phyloP scores from a whole-genome alignment of 2,113 vertebrate species.

The Ptyas mucosa region DNA sequence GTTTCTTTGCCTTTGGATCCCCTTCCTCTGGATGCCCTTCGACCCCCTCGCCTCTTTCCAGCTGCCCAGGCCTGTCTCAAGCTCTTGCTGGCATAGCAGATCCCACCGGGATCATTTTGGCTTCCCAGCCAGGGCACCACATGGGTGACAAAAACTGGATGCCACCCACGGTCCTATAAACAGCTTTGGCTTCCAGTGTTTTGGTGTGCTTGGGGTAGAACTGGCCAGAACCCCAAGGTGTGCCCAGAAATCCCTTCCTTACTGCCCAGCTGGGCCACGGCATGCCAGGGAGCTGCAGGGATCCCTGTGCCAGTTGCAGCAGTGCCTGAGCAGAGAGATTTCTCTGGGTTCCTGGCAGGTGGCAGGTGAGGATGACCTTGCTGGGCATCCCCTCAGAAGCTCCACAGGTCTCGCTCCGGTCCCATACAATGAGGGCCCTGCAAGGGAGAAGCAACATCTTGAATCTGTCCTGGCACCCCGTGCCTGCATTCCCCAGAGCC shows the following conservation, averaged over 20 bases:
- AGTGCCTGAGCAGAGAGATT: background rate
- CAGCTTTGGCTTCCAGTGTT: background rate
- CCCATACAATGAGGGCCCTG: conserved; percentile 1
- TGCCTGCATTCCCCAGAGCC: background rate
- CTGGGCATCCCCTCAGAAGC: background rate
- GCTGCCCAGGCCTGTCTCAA: background rate
- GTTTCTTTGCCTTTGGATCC: background rate
- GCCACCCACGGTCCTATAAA: background rate
- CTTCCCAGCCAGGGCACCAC: background rate
- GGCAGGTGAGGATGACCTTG: background rate
- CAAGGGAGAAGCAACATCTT: background rate
- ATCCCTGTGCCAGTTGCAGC: background rate
- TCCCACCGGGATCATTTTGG: background rate
- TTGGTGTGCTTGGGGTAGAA: background rate
- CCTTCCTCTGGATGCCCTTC: background rate
- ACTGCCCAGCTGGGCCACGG: conserved; percentile 15
- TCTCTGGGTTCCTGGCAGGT: background rate
- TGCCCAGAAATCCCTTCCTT: background rate
- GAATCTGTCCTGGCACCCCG: background rate
- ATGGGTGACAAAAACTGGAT: background rate
- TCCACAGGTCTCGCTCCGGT: background rate
- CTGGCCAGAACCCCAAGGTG: background rate
- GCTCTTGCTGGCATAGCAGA: background rate
- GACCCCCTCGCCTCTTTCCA: background rate
- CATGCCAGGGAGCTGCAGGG: background rate